A percentile compares a stretch with the other conserved stretches of the same genome.
phyloP scores from a whole-genome alignment of 2,888 invertebrate genomes.

The Lydus trimaculatus region DNA sequence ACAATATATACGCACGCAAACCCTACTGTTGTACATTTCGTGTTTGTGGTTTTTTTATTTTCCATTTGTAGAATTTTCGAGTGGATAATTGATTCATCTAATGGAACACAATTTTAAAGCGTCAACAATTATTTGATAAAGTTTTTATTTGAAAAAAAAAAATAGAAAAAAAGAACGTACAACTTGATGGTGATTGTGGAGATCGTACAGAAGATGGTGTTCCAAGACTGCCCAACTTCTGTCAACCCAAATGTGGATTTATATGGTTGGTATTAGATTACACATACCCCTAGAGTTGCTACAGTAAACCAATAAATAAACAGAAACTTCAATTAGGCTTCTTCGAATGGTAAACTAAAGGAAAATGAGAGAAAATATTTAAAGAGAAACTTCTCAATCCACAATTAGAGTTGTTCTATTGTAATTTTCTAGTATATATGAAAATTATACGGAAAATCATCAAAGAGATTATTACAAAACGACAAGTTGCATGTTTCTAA shows the following conservation, averaged over 20 bases:
- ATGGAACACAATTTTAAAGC: not conserved
- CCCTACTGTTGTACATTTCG: conserved; percentile 27
- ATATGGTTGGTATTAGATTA: conserved; percentile 64
- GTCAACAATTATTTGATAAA: not conserved
- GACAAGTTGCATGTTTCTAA: conserved; percentile 7
- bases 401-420: too few relatives aligned
- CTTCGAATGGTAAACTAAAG: conserved; percentile 44
- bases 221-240: conserved; percentile 58
- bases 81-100: conserved; percentile 30
- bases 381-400: conserved; percentile 33
- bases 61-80: conserved; percentile 31
- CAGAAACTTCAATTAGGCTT: conserved; percentile 59
- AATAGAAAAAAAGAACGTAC: too few relatives aligned
- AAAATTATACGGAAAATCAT: conserved; percentile 16
- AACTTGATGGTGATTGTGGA: too few relatives aligned
- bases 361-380: conserved; percentile 45
- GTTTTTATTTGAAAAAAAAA: not conserved
- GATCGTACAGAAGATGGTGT: conserved; percentile 44
- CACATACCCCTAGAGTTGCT: conserved; percentile 57
- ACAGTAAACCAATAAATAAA: conserved; percentile 58
- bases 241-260: conserved; percentile 64
- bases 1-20: conserved; percentile 33
- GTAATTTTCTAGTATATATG: conserved; percentile 13
- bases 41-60: conserved; percentile 36
- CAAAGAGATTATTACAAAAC: not conserved